Conservation (phyloP, 2,797 vertebrate species). For the Melanotaenia boesemani region DNA sequence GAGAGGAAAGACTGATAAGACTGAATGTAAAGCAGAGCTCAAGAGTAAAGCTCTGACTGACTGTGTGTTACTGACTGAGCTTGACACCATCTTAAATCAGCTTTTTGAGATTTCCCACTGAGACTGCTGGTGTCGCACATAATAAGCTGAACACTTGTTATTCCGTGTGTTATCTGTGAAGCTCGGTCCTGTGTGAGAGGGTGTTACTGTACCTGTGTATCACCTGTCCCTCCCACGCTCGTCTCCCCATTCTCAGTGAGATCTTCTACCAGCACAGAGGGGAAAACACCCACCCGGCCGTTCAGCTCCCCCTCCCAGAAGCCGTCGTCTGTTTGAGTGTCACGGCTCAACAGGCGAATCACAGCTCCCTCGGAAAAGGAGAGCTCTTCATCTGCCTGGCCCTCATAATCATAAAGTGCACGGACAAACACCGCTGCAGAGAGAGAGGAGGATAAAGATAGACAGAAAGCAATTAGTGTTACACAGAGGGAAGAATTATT, state of each 20-base stretch:
- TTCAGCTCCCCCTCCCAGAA: slow-evolving; percentile 99
- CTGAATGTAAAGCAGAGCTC: slow-evolving; percentile 12
- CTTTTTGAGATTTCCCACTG: neutral
- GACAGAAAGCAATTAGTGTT: slow-evolving; percentile 24
- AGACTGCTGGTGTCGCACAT: neutral
- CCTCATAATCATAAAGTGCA: slow-evolving; percentile 98
- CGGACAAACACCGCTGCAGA: slow-evolving; percentile 91
- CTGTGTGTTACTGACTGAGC: neutral
- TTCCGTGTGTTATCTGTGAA: neutral
- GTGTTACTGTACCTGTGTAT: slow-evolving; percentile 59
- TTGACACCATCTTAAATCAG: slow-evolving; percentile 3
- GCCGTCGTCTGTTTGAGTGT: slow-evolving; percentile 97
- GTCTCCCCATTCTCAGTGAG: slow-evolving; percentile 91
- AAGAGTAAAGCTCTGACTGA: slow-evolving; percentile 1
- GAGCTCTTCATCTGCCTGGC: slow-evolving; percentile 95
- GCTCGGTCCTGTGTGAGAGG: neutral
- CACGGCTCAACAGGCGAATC: slow-evolving; percentile 95
- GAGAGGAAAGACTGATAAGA: slow-evolving; percentile 50
- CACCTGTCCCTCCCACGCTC: slow-evolving; percentile 67
- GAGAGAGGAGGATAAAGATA: slow-evolving; percentile 13
- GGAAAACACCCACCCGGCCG: slow-evolving; percentile 93
- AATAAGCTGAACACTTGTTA: neutral
- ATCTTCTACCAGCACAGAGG: slow-evolving; percentile 95
- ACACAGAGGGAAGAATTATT: slow-evolving; percentile 39
- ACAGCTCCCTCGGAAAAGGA: slow-evolving; percentile 95